Base-by-base conservation (phyloP, 2,888 invertebrate species). In the Saturnia japonica region DNA sequence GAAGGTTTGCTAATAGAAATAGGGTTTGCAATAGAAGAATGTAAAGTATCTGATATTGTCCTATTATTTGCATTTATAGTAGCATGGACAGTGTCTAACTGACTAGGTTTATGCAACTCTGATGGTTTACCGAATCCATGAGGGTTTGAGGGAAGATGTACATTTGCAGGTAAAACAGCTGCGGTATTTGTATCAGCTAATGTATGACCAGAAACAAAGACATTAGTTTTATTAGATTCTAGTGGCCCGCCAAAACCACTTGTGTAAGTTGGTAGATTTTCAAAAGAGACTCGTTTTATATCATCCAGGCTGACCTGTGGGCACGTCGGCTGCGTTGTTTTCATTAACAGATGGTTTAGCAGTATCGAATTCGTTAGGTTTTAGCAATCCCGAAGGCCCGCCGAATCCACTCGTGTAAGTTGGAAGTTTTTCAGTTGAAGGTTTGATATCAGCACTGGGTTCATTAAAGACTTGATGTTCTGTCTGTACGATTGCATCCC, bases 111-210 rank as follows among this genome's bases (percentile, higher is more conserved):
- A 57, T 25, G 22, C 57, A 12, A 25, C 25, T 60, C 72, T 62
- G 70, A 22, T 70, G 72, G 80, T 43, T 84, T 88, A 71, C 87
- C 87, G 71, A 89, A 89, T 34, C 85, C 83, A 69, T 82, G 84
- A 25, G 77, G 72, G n/a, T 82, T 78, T 43, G 75, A 22, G 14
- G 80, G 75, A 22, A 70, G 69, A 68, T 75, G 76, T 42, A 76
- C 67, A 71, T 73, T 75, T 43, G 68, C 70, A 12, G 80, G 75
- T 54, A 71, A 72, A 45, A 43, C 4, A 34, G 9, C 40, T 40
- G 14, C 45, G n/a, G 43, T 19, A 40, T 34, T 57, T 47, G 54
- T 25, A n/a, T 54, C 14, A n/a, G 14, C 40, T 6, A 34, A 51
- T 34, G 57, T n/a, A 40, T 57, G 54, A 1, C 73, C 72, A 68